These are phyloP conservation scores for Vanacampus margaritifer DNA, from an alignment of 2,113 vertebrate species.

Conservation along the genomic window DNA sequence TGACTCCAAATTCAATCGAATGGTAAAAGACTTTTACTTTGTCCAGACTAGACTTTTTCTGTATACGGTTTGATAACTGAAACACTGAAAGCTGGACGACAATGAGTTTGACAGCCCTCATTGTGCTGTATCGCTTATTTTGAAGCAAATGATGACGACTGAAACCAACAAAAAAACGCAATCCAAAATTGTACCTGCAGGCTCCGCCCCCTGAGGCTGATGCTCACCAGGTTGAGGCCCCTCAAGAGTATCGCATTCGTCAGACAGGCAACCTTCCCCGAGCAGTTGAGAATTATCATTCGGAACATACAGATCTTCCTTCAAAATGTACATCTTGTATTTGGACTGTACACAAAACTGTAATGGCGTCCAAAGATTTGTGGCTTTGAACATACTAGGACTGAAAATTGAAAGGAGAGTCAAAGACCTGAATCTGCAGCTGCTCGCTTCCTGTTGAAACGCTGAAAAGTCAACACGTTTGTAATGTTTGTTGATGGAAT, in stretches of 20 bases:
- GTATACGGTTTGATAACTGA: too few species aligned
- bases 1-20: too few species aligned
- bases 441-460: constrained; percentile 19
- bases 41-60: too few species aligned
- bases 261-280: constrained; percentile 41
- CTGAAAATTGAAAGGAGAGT: not conserved
- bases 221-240: too few species aligned
- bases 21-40: too few species aligned
- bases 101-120: too few species aligned
- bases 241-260: not conserved
- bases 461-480: not conserved
- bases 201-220: not conserved
- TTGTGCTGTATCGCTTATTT: not conserved
- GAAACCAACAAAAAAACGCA: too few species aligned
- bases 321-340: not conserved
- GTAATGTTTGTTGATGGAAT: not conserved
- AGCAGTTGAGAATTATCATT: not conserved
- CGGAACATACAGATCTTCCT: not conserved
- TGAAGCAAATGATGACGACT: not conserved
- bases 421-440: constrained; percentile 41
- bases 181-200: not conserved
- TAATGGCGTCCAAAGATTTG: not conserved
- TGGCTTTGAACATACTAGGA: too few species aligned
- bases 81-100: too few species aligned
- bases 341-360: too few species aligned